Evolutionary conservation across 1,140 invertebrate genomes (phyloP).

Genomic region (Ditylenchus dipsaci): DNA sequence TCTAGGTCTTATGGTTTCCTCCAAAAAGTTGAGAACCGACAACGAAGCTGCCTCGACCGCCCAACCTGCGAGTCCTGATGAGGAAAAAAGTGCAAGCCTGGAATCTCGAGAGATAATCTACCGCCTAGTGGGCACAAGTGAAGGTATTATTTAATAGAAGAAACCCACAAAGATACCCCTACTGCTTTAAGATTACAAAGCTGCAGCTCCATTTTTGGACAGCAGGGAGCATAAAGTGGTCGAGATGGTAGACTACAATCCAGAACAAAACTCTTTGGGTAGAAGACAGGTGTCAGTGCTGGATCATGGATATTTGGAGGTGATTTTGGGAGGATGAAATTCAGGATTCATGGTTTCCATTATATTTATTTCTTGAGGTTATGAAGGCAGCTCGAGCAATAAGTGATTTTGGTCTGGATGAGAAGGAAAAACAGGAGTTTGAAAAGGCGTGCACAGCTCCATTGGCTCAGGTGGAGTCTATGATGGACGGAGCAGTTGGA

Average conservation of each 20-base stretch:
- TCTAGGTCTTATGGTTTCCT: slow-evolving; percentile 25
- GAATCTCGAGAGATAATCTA: slow-evolving; percentile 16
- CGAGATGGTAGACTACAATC: slow-evolving; percentile 14
- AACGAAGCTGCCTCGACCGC: neutral
- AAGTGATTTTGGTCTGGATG: slow-evolving; percentile 4
- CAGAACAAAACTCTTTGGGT: neutral
- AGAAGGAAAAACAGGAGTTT: slow-evolving; percentile 20
- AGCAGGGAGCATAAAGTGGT: slow-evolving; percentile 10
- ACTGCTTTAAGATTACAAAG: slow-evolving; percentile 11
- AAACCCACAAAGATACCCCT: no score
- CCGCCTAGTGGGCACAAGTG: slow-evolving; percentile 23
- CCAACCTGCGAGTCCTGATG: slow-evolving; percentile 1
- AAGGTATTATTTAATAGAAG: no score
- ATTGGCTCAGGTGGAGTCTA: slow-evolving; percentile 15
- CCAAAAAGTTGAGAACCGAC: neutral
- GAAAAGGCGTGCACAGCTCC: slow-evolving; percentile 7
- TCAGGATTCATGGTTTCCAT: neutral
- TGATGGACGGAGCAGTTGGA: neutral
- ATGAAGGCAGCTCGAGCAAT: slow-evolving; percentile 4
- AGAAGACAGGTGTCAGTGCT: slow-evolving; percentile 12
- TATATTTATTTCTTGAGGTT: neutral
- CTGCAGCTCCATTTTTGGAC: slow-evolving; percentile 3
- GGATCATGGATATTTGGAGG: slow-evolving; percentile 4
- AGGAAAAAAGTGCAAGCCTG: neutral
- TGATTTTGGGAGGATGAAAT: neutral